Evolutionary conservation across 2,797 vertebrate genomes (phyloP), one percentile per base, ranked within the genome.

Genomic region (Trachops cirrhosus): DNA sequence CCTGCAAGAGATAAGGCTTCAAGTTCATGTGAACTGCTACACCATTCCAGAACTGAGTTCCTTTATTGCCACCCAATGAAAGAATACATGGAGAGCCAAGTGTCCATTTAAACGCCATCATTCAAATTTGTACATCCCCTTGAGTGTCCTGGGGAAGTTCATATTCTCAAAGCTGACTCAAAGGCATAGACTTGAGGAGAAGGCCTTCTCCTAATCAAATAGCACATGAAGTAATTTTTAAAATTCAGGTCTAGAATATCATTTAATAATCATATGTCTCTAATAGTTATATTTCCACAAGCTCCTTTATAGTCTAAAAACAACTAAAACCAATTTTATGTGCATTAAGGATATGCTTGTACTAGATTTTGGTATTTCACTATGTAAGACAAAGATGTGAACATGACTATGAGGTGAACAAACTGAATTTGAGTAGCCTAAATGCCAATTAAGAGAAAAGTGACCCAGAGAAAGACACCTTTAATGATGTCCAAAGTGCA

Each of bases 251-350:
- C 80, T 86, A 78, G 34, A 77, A 70, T 85, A 93, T 24, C 39
- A n/a, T 95, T 54, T 79, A 92, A 46, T 91, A 90, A 95, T 92
- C 41, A 84, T 89, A 88, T 87, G 39, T 74, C 52, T 94, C 41
- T 88, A 94, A 62, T 88, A 62, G 85, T 92, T 24, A 79, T 88
- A 91, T 95, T 80, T 95, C 22, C 11, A 91, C 46, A 91, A 91
- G 22, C 22, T 89, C n/a, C n/a, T 96, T 95, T 93, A 11, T 48
- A 85, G 26, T 78, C 22, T 39, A 67, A 62, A 92, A 89, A 54
- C 22, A 90, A 74, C 22, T 34, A 67, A 73, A 92, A 89, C 48
- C 18, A 87, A 74, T 62, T 96, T 94, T 91, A 48, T 68, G 15
- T 95, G 10, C 74, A 77, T 93, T 94, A 89, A 92, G n/a, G 90